These are phyloP conservation scores for Amorpha juglandis DNA, from an alignment of 2,888 invertebrate genomes.

Conservation along the genomic window DNA sequence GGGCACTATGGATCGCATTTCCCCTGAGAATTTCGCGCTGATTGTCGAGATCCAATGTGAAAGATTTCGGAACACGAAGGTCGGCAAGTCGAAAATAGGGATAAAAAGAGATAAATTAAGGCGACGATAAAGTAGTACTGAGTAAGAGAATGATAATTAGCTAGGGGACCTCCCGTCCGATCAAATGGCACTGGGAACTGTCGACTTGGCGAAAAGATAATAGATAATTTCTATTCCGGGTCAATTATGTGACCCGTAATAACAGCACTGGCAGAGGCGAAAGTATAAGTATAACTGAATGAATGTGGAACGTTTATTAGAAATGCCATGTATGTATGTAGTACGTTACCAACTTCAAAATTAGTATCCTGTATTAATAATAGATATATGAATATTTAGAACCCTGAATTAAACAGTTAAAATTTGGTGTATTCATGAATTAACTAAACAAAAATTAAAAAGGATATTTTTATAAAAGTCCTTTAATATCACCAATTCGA, in stretches of 20 bases:
- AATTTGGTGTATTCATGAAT: too few species aligned
- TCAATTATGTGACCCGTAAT: conserved; percentile 9
- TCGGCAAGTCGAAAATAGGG: conserved; percentile 15
- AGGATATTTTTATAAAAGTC: too few species aligned
- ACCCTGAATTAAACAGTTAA: too few species aligned
- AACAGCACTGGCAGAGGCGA: conserved; percentile 2
- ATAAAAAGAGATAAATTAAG: conserved; percentile 35
- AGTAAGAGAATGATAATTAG: conserved; percentile 42
- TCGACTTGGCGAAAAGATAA: conserved; percentile 32
- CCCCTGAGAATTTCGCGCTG: conserved; percentile 24
- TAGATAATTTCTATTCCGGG: conserved; percentile 28
- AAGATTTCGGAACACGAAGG: conserved; percentile 21
- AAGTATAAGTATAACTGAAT: background rate
- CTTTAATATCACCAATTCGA: too few species aligned
- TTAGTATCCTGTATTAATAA: too few species aligned
- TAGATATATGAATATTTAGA: too few species aligned
- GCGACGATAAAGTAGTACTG: conserved; percentile 39
- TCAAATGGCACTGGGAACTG: conserved; percentile 33
- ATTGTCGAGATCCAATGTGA: conserved; percentile 25
- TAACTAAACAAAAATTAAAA: too few species aligned
- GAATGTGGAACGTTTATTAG: background rate
- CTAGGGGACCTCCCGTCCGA: conserved; percentile 35
- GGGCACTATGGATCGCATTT: conserved; percentile 27
- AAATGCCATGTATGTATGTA: too few species aligned
- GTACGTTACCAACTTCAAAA: too few species aligned